A percentile compares a stretch with the other conserved stretches of the same genome.
These are phyloP conservation scores for Pocillopora damicornis DNA, from an alignment of 64 coral and sea anemone species.

Conservation along the genomic window DNA sequence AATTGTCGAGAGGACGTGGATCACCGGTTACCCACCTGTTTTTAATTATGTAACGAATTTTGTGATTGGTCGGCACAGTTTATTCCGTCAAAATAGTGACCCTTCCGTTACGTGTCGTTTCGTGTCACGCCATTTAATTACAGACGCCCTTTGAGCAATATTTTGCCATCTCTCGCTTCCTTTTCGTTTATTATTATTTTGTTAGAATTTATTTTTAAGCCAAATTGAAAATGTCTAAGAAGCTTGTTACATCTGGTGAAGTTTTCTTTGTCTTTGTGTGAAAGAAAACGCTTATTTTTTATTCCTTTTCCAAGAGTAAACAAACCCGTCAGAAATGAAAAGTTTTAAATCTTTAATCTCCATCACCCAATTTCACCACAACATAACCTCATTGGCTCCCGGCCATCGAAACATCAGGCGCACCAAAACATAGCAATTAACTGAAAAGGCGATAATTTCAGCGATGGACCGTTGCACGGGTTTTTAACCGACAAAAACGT, in stretches of 20 bases:
- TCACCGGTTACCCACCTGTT: constrained; percentile 71
- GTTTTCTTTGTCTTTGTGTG: no score
- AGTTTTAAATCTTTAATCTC: constrained; percentile 25
- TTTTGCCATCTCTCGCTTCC: background rate
- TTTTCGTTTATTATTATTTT: background rate
- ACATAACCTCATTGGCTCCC: background rate
- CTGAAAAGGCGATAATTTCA: background rate
- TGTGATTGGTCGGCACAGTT: constrained; percentile 41
- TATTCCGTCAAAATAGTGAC: constrained; percentile 25
- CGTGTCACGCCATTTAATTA: constrained; percentile 17
- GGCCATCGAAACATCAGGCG: no score
- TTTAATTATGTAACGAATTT: constrained; percentile 8
- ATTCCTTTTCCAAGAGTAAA: background rate
- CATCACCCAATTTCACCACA: background rate
- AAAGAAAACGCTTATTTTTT: no score
- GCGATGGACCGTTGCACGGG: background rate
- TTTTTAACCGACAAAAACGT: background rate
- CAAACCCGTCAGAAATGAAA: constrained; percentile 9
- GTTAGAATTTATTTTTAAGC: no score
- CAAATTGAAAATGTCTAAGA: no score
- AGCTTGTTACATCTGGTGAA: no score
- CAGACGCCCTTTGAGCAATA: background rate
- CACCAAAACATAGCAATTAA: background rate
- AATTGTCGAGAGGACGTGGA: constrained; percentile 26
- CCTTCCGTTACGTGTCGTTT: constrained; percentile 1